Percentiles rank a stretch among this genome's conserved stretches.
phyloP scores from a whole-genome alignment of 1,140 invertebrate species.

The Macrobrachium nipponense region DNA sequence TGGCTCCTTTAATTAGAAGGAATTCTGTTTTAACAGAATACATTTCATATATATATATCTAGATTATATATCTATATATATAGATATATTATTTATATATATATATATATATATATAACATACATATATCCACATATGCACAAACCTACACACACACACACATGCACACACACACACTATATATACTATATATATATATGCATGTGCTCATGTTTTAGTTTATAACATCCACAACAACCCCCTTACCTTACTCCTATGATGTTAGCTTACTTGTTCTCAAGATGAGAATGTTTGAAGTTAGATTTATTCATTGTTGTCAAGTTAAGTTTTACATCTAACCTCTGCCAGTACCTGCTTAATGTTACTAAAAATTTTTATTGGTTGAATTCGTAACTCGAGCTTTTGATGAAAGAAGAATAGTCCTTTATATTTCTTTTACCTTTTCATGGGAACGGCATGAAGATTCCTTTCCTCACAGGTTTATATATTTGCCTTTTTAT shows the following conservation, averaged over 20 bases:
- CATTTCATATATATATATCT: conserved; percentile 19
- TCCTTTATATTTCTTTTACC: too few species aligned
- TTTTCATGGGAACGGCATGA: too few species aligned
- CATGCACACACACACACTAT: background rate
- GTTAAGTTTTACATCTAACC: too few species aligned
- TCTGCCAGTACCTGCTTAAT: too few species aligned
- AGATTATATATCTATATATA: conserved; percentile 34
- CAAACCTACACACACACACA: too few species aligned
- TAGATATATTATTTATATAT: conserved; percentile 26
- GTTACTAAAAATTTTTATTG: too few species aligned
- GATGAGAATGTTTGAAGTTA: too few species aligned
- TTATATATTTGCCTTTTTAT: background rate
- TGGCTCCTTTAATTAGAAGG: too few species aligned
- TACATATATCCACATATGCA: background rate
- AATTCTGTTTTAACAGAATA: too few species aligned
- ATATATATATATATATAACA: background rate
- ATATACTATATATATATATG: conserved; percentile 7
- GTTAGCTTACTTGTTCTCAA: background rate
- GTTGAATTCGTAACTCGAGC: too few species aligned
- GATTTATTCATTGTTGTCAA: too few species aligned
- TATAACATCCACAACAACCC: background rate
- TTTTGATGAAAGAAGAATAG: too few species aligned
- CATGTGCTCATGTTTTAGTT: background rate
- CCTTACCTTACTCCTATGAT: background rate
- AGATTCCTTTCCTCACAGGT: background rate